phyloP scores from a whole-genome alignment of 1,140 invertebrate species.

The Lysiphlebus fabarum region DNA sequence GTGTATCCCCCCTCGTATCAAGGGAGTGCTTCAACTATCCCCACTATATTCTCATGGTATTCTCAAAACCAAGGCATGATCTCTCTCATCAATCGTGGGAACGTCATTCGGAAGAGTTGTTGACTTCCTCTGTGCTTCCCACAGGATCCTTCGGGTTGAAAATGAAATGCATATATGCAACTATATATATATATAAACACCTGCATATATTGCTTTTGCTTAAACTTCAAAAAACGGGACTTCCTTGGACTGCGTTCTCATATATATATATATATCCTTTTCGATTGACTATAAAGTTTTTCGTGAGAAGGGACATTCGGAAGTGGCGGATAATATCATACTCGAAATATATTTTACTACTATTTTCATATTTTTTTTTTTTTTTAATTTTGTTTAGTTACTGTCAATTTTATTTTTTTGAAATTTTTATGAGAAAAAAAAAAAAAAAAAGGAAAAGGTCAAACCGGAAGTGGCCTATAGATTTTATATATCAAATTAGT shows the following conservation, averaged over 20 bases:
- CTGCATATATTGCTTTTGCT: slow-evolving; percentile 13
- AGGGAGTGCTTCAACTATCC: not conserved
- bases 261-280: not conserved
- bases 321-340: no score
- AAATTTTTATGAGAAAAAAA: no score
- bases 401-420: no score
- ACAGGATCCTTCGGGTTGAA: slow-evolving; percentile 43
- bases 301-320: no score
- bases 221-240: slow-evolving; percentile 17
- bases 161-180: slow-evolving; percentile 44
- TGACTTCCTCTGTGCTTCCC: slow-evolving; percentile 56
- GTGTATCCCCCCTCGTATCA: not conserved
- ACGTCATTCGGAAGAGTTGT: slow-evolving; percentile 54
- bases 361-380: no score
- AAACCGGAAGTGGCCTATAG: not conserved
- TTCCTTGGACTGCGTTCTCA: slow-evolving; percentile 1
- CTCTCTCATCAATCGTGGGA: slow-evolving; percentile 49
- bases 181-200: slow-evolving; percentile 9
- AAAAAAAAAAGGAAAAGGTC: not conserved
- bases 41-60: not conserved
- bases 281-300: no score
- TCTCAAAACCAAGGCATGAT: not conserved
- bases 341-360: no score
- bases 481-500: not conserved
- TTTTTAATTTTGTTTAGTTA: no score